Evolutionary conservation across 2,888 invertebrate species (phyloP).

Genomic region (Panopea generosa): DNA sequence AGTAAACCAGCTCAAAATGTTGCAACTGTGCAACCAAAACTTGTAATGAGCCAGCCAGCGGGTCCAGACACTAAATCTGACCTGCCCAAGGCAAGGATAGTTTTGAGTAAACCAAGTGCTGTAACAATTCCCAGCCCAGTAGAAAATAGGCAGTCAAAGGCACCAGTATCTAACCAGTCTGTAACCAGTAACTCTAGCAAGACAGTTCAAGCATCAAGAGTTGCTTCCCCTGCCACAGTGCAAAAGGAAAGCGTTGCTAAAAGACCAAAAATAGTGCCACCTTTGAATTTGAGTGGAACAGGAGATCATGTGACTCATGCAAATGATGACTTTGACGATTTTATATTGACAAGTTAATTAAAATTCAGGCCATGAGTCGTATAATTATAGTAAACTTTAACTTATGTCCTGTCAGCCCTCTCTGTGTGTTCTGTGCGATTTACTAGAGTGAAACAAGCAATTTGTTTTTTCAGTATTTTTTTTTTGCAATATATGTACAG

Average conservation of each 20-base stretch:
- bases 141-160: neutral
- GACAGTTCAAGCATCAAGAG: neutral
- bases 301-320: slow-evolving; percentile 7
- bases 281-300: slow-evolving; percentile 31
- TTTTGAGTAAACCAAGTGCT: slow-evolving; percentile 14
- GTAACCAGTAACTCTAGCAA: neutral
- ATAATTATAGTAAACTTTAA: no score
- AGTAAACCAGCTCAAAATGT: slow-evolving; percentile 24
- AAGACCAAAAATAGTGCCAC: slow-evolving; percentile 54
- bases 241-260: neutral
- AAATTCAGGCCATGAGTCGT: no score
- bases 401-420: no score
- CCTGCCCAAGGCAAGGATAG: neutral
- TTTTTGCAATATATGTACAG: no score
- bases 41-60: slow-evolving; percentile 5
- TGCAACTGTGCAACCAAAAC: slow-evolving; percentile 1
- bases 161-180: neutral
- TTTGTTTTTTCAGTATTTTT: no score
- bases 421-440: no score
- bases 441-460: no score
- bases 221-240: no score
- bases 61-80: neutral
- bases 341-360: slow-evolving; percentile 11
- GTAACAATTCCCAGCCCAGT: neutral
- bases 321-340: slow-evolving; percentile 30